These are phyloP conservation scores for Cottus gobio DNA, from an alignment of 2,113 vertebrate species.

Conservation along the genomic window DNA sequence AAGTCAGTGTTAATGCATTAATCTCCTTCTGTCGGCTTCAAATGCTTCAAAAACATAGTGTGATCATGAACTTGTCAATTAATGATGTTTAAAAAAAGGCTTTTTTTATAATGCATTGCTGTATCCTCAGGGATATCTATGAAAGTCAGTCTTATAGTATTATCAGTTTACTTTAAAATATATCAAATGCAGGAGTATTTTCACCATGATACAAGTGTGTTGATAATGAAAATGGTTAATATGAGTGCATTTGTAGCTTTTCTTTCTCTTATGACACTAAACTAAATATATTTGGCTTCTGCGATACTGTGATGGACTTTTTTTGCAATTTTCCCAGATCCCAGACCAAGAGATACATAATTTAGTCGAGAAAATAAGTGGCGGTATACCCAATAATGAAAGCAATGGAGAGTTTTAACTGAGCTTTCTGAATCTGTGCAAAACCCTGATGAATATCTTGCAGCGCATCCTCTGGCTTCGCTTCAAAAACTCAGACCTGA, in stretches of 20 bases:
- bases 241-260: background rate
- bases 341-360: too few species aligned
- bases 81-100: background rate
- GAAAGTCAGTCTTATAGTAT: background rate
- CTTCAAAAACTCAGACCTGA: background rate
- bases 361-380: too few species aligned
- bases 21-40: background rate
- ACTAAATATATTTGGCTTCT: background rate
- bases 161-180: background rate
- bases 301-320: too few species aligned
- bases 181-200: background rate
- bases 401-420: background rate
- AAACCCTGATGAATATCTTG: background rate
- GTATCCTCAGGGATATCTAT: background rate
- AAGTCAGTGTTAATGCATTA: constrained; percentile 87
- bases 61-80: background rate
- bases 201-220: background rate
- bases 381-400: too few species aligned
- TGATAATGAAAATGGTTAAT: background rate
- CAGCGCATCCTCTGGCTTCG: background rate
- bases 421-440: background rate
- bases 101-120: background rate
- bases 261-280: background rate
- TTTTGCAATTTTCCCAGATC: too few species aligned
- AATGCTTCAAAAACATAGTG: background rate